These are phyloP conservation scores for Sebastes paucispinis DNA, from an alignment of 2,797 vertebrate genomes.

Conservation along the genomic window DNA sequence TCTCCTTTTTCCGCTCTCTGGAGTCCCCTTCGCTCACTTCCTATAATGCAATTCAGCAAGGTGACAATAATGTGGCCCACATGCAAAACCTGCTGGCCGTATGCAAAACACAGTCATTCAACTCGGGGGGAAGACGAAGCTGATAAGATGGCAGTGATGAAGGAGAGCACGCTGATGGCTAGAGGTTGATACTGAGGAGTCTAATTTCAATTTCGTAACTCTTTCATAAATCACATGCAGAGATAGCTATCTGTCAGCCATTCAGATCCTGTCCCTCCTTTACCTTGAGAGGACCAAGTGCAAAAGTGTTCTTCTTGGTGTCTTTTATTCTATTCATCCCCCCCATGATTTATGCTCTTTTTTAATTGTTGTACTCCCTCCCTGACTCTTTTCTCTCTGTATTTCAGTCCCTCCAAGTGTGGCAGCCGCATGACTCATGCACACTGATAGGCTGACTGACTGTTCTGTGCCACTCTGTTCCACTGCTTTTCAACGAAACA, in stretches of 20 bases:
- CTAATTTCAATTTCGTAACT: conserved; percentile 34
- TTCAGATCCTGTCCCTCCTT: neutral
- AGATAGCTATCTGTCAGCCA: conserved; percentile 18
- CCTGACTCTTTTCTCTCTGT: neutral
- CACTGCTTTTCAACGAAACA: conserved; percentile 50
- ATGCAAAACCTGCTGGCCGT: conserved; percentile 72
- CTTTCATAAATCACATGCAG: conserved; percentile 37
- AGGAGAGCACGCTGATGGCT: conserved; percentile 21
- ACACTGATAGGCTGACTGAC: conserved; percentile 57
- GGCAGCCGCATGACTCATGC: conserved; percentile 65
- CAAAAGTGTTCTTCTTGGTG: neutral
- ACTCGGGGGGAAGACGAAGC: conserved; percentile 20
- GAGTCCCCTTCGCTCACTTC: conserved; percentile 46
- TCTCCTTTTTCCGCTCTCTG: conserved; percentile 30
- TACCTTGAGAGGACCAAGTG: neutral
- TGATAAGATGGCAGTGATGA: conserved; percentile 59
- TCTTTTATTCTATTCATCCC: neutral
- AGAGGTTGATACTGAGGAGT: conserved; percentile 28
- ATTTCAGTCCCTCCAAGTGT: conserved; percentile 13
- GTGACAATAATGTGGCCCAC: conserved; percentile 78
- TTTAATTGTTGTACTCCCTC: conserved; percentile 7
- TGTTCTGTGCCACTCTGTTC: conserved; percentile 58
- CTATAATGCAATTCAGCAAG: conserved; percentile 79
- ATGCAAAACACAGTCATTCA: conserved; percentile 66
- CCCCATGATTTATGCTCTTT: conserved; percentile 4